phyloP scores from a whole-genome alignment of 2,113 vertebrate species.

The Eptesicus fuscus region DNA sequence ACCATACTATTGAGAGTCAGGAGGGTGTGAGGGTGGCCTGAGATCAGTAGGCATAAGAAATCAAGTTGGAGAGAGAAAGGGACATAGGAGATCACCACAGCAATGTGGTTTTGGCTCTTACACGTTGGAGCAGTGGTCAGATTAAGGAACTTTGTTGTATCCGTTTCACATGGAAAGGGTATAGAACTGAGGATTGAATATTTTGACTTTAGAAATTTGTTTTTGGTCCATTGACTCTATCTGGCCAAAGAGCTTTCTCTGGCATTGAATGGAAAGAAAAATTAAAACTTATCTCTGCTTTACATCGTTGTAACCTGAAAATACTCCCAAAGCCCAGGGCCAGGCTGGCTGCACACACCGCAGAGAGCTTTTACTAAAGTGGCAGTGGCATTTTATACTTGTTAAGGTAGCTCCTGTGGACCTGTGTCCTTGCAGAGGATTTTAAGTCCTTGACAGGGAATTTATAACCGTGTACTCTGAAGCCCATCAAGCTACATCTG shows the following conservation, averaged over 20 bases:
- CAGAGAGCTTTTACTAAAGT: too few species aligned
- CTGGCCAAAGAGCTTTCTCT: background rate
- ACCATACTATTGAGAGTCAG: too few species aligned
- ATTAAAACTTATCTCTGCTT: background rate
- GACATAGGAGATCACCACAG: background rate
- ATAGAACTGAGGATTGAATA: background rate
- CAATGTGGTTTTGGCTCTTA: background rate
- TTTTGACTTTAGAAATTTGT: background rate
- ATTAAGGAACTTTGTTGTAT: background rate
- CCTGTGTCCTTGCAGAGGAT: background rate
- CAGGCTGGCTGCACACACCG: background rate
- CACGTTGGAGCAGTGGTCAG: background rate
- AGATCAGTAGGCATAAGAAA: background rate
- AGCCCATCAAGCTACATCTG: background rate
- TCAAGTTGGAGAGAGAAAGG: background rate
- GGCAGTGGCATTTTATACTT: too few species aligned
- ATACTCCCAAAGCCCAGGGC: background rate
- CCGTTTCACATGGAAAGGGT: background rate
- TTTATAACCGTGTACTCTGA: background rate
- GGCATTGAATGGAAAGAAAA: background rate
- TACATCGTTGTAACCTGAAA: background rate
- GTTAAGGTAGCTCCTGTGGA: too few species aligned
- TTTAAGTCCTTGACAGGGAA: too few species aligned
- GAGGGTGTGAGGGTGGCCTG: background rate
- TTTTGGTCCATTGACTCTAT: background rate